Evolutionary conservation across 2,113 vertebrate genomes (phyloP), one percentile per base, ranked within the genome.

Genomic region (Noctilio leporinus): DNA sequence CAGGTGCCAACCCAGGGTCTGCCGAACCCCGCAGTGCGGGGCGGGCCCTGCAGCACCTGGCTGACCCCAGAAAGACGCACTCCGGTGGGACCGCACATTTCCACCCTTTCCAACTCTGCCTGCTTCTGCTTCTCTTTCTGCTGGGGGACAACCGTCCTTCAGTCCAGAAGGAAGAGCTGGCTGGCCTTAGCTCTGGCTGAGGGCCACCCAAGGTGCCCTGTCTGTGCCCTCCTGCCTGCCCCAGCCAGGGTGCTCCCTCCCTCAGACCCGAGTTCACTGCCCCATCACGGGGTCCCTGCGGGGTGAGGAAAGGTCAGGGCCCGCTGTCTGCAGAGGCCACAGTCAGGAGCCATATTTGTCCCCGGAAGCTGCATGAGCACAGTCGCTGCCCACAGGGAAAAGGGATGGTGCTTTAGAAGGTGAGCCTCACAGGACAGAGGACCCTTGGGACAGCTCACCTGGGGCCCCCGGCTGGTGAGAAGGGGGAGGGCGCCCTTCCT

Each of bases 281-380:
- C 47, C 28, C 43, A 16, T 7, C 76, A 2, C 19, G 17, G 33
- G 2, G 6, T 45, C 38, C 7, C 16, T 2, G 20, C 5, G 11
- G 17, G n/a, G 4, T 65, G 4, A n/a, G 49, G 47, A 40, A n/a
- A 30, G 51, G 19, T 4, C 65, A 49, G 73, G 15, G 7, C 24
- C 57, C n/a, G 1, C 7, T 75, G 47, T 16, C 28, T 64, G 47
- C 62, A 59, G 55, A 59, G 5, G 28, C 35, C 83, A 26, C 17
- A 7, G 24, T 28, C 12, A 28, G 47, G 7, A 69, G 43, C 24
- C 10, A 8, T 0, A 0, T 7, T 2, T 2, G 5, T 51, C 43
- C 26, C 43, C 28, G 24, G 35, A 80, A 70, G 82, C n/a, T 47
- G 38, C 7, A 9, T 14, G 6, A 43, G 53, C 7, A 5, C 5